Evolutionary conservation across 64 coral and sea anemone species (phyloP).

Genomic region (Dendronephthya gigantea): DNA sequence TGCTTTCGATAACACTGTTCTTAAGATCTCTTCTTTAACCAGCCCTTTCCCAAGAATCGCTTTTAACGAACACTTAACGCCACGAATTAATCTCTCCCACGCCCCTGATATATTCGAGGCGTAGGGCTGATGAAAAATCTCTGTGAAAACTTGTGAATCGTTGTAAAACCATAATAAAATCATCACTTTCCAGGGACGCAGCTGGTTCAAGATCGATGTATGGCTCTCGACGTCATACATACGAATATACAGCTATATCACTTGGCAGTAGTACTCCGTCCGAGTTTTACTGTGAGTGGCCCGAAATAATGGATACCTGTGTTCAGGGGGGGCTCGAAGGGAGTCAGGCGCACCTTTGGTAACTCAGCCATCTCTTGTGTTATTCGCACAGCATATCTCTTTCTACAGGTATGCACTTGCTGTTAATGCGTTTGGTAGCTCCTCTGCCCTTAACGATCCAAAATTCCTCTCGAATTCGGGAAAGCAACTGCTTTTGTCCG

Average conservation of each 20-base stretch:
- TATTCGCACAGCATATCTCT: background rate
- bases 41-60: background rate
- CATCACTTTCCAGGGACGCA: background rate
- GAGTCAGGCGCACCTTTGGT: background rate
- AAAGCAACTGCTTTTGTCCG: background rate
- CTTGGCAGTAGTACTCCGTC: background rate
- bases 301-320: background rate
- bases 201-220: background rate
- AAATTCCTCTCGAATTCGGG: background rate
- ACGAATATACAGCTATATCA: background rate
- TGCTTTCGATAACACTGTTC: background rate
- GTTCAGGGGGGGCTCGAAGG: no score
- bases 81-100: background rate
- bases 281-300: background rate
- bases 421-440: background rate
- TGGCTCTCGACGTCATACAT: background rate
- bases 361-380: background rate
- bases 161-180: background rate
- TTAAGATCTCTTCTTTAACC: background rate
- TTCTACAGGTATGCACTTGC: background rate
- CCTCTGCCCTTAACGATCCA: background rate
- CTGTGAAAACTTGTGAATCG: background rate
- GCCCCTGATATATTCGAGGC: background rate
- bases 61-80: background rate
- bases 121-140: background rate